Base-by-base conservation (phyloP, 2,113 vertebrate genomes). In the Lontra canadensis region DNA sequence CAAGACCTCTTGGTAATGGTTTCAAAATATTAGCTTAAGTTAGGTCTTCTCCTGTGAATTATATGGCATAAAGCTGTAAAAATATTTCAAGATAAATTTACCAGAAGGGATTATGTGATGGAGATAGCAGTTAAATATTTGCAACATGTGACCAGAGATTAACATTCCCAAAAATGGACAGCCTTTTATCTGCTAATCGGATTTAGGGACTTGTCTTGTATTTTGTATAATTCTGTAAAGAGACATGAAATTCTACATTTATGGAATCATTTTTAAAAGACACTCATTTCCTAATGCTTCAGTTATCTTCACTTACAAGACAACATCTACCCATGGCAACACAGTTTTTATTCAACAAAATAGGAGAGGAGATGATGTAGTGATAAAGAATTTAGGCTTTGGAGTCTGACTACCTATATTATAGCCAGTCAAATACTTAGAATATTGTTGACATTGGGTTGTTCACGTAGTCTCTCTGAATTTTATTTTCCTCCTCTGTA, bases 221-320 rank as follows among this genome's bases (percentile, higher is more conserved):
- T 97, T 90, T 92, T 88, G 69, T n/a, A n/a, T 84, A 76, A 63
- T 95, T 98, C 80, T 93, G 21, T 63, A 52, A 80, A 14, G 8
- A n/a, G 8, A 95, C 94, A 44, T 90, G 21, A 97, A 96, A 95
- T 96, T 8, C 25, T 88, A 42, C 15, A 84, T 93, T 98, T 96
- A 71, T 44, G 88, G 59, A 95, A 76, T 78, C 39, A 86, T 92
- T 14, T 92, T 97, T 94, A 76, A 92, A 79, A 14, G 29, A 47
- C 39, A 83, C 94, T 44, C 47, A 91, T 88, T 98, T 98, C n/a
- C 18, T 96, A 92, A 96, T 89, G 39, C 52, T 92, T 93, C 81
- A 42, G 17, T 96, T 95, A 90, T 59, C 49, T 92, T 86, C 11
- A 88, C 15, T 61, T 18, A 15, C 83, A 94, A 96, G 92, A 74